phyloP scores from a whole-genome alignment of 1,140 invertebrate genomes.

The Sarcophaga bullata region DNA sequence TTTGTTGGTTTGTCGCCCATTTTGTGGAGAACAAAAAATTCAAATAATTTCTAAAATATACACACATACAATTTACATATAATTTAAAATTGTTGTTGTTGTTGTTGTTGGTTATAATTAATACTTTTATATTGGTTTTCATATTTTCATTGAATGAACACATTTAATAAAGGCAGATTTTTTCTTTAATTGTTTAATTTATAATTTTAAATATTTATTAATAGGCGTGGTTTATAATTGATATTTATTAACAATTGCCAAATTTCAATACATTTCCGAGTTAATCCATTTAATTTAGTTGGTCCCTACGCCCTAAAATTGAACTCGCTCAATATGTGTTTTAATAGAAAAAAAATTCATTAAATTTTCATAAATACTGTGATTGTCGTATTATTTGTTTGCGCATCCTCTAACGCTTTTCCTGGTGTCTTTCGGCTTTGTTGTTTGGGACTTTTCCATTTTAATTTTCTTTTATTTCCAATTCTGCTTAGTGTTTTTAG shows the following conservation, averaged over 20 bases:
- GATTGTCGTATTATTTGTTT: constrained; percentile 40
- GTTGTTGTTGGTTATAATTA: neutral
- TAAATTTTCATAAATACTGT: constrained; percentile 27
- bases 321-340: neutral
- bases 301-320: constrained; percentile 28
- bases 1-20: no score
- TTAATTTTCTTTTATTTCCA: constrained; percentile 16
- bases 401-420: neutral
- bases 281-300: constrained; percentile 2
- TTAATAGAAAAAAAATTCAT: neutral
- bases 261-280: no score
- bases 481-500: constrained; percentile 24
- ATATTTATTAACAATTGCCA: constrained; percentile 22
- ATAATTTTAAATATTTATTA: neutral
- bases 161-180: constrained; percentile 30
- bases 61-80: neutral
- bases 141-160: constrained; percentile 32
- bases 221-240: constrained; percentile 37
- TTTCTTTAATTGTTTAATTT: neutral
- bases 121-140: neutral
- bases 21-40: no score
- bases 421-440: no score
- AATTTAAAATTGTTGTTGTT: neutral
- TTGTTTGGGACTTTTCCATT: no score
- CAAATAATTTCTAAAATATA: no score